Evolutionary conservation across 2,888 invertebrate species (phyloP).

Genomic region (Lagria hirta): DNA sequence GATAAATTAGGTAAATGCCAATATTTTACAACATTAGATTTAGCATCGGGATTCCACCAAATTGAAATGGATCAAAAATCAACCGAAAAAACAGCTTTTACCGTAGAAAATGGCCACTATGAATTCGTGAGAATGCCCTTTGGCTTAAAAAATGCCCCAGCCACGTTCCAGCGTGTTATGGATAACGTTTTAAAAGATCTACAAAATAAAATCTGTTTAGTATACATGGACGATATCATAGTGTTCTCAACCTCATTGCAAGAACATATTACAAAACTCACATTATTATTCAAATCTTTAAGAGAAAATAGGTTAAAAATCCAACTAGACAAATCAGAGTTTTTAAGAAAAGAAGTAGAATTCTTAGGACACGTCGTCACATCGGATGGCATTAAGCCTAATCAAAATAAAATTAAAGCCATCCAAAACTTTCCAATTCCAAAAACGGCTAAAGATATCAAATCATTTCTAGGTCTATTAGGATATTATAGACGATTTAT

Average conservation of each 20-base stretch:
- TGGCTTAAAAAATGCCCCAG: conserved; percentile 50
- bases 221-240: conserved; percentile 48
- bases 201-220: conserved; percentile 38
- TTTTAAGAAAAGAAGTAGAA: neutral
- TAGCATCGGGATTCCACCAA: conserved; percentile 50
- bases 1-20: conserved; percentile 45
- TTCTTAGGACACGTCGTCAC: neutral
- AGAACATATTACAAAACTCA: conserved; percentile 33
- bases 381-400: neutral
- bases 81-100: conserved; percentile 46
- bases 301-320: conserved; percentile 25
- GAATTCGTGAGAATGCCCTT: conserved; percentile 47
- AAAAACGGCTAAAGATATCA: neutral
- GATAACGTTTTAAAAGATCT: conserved; percentile 38
- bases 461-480: neutral
- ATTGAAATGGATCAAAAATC: conserved; percentile 40
- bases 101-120: conserved; percentile 42
- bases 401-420: conserved; percentile 2
- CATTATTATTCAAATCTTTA: conserved; percentile 33
- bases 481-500: conserved; percentile 4
- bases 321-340: conserved; percentile 1
- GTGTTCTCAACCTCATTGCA: conserved; percentile 34
- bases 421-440: neutral
- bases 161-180: conserved; percentile 42
- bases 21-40: conserved; percentile 48